These are phyloP conservation scores for Luscinia luscinia DNA, from an alignment of 2,797 vertebrate species.

Conservation along the genomic window DNA sequence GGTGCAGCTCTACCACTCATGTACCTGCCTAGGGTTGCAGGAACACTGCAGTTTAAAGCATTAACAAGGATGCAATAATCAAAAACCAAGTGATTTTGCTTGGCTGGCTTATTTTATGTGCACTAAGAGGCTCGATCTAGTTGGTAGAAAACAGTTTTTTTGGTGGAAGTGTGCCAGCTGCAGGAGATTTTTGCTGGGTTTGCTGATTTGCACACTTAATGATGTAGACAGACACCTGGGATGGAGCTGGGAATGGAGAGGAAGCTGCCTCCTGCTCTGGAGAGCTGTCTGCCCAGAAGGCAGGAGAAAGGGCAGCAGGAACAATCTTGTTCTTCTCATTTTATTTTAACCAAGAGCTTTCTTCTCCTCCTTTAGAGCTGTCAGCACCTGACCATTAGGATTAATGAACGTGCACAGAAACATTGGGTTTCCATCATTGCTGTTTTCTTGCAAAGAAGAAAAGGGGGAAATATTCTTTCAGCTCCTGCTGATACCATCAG, in stretches of 20 bases:
- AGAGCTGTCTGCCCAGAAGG: background rate
- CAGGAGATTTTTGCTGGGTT: background rate
- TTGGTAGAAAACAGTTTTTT: background rate
- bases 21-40: background rate
- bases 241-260: background rate
- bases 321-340: background rate
- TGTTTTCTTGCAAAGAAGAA: background rate
- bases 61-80: background rate
- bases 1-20: fast-evolving
- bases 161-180: background rate
- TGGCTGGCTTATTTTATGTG: background rate
- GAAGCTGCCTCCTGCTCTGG: background rate
- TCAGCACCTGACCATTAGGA: constrained; percentile 61
- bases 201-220: background rate
- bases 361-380: constrained; percentile 14
- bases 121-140: background rate
- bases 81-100: background rate
- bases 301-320: constrained; percentile 5
- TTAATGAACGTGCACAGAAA: constrained; percentile 7
- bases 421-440: constrained; percentile 30
- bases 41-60: background rate
- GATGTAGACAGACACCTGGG: background rate
- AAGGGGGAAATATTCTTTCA: constrained; percentile 40
- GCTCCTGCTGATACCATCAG: constrained; percentile 17
- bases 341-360: constrained; percentile 28